Base-by-base conservation (phyloP, 2,797 vertebrate species). In the Melanotaenia trifasciata region DNA sequence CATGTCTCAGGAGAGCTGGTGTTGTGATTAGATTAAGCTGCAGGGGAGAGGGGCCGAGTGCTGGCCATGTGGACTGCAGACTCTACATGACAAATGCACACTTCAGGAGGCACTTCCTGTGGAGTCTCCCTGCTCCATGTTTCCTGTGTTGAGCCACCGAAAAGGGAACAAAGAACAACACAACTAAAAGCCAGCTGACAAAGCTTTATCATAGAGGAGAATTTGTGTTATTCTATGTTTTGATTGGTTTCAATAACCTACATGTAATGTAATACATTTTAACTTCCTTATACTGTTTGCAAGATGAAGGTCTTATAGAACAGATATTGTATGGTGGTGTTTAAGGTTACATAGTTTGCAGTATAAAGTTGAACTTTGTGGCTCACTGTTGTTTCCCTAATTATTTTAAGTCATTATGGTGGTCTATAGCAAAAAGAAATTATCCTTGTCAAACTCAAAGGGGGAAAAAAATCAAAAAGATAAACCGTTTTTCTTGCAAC, bases 31-130 rank as follows among this genome's bases (percentile, higher is more conserved):
- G 83, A 86, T 88, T 64, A 79, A 59, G 75, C 64, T 45, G 32
- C 62, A 65, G 57, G 61, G 51, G 35, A 68, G 33, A 68, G 64
- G 58, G 51, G 61, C 67, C 58, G 60, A 74, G 72, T 30, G 70
- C 36, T 7, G 76, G 54, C 45, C 57, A 40, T 82, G 74, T 60
- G 78, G 82, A 84, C 84, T 63, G 76, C 78, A 73, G 78, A 63
- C 72, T 7, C 10, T 40, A 32, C 77, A 76, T 83, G 74, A 91
- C 72, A 89, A 84, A 90, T 83, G 73, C 47, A 69, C 76, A 68
- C 58, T 78, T 40, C 73, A 73, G 47, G 45, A 69, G 61, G 70
- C 59, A 58, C 90, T 84, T 91, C 90, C 92, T 91, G 86, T 83
- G 74, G 78, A 70, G 77, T 70, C 16, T 26, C 67, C 72, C 65